phyloP scores from a whole-genome alignment of 2,797 vertebrate species.

The Sebastes melanostomus region DNA sequence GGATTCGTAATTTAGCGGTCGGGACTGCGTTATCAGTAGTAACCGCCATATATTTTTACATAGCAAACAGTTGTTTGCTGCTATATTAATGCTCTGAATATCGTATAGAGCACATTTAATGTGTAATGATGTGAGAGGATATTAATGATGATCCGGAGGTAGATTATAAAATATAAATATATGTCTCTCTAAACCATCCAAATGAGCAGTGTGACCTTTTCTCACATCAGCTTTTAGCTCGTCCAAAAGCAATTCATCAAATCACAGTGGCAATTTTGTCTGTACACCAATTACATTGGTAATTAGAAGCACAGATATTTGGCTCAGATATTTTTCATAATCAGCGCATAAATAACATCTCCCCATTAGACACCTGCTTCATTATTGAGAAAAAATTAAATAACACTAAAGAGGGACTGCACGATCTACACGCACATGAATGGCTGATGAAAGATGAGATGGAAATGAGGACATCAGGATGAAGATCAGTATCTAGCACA shows the following conservation, averaged over 20 bases:
- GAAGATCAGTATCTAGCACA: not conserved
- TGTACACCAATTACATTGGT: constrained; percentile 36
- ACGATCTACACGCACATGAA: not conserved
- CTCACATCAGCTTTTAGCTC: constrained; percentile 29
- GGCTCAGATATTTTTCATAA: constrained; percentile 50
- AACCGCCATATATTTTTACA: too few species aligned
- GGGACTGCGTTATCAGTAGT: too few species aligned
- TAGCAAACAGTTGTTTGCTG: too few species aligned
- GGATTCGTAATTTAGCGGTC: too few species aligned
- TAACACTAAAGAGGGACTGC: not conserved
- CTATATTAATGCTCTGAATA: not conserved
- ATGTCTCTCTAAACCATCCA: not conserved
- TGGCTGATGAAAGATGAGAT: constrained; percentile 13
- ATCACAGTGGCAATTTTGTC: constrained; percentile 28
- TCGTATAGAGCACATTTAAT: not conserved
- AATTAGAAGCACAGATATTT: constrained; percentile 50
- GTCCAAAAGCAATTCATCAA: constrained; percentile 24
- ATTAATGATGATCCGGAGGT: not conserved
- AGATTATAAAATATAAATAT: constrained; percentile 11
- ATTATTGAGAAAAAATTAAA: constrained; percentile 1
- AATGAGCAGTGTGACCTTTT: constrained; percentile 15
- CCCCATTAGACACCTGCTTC: constrained; percentile 48
- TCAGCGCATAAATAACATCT: constrained; percentile 42
- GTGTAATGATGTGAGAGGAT: not conserved
- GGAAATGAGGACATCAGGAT: not conserved